Evolutionary conservation across 2,113 vertebrate genomes (phyloP).

Genomic region (Ceyx melanurus): DNA sequence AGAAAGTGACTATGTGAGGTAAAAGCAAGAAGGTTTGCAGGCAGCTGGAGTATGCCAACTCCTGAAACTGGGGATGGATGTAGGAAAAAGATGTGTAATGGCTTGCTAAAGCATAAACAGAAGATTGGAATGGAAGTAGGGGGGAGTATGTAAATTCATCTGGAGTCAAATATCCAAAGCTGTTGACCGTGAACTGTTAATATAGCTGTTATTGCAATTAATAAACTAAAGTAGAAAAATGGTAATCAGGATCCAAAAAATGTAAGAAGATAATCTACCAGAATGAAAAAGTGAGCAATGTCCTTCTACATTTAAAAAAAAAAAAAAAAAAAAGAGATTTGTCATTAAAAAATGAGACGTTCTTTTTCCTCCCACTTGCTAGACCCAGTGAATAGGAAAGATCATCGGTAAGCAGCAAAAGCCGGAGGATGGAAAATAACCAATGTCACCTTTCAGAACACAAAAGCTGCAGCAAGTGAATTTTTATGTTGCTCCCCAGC

Average conservation of each 20-base stretch:
- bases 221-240: background rate
- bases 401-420: conserved; percentile 11
- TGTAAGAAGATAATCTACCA: background rate
- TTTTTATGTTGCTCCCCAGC: conserved; percentile 56
- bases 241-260: background rate
- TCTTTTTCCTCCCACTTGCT: background rate
- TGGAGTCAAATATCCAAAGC: background rate
- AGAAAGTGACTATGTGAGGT: accelerated
- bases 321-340: background rate
- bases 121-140: background rate
- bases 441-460: conserved; percentile 38
- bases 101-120: background rate
- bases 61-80: background rate
- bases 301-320: background rate
- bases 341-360: background rate
- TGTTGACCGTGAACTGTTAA: background rate
- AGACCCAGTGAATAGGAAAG: background rate
- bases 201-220: background rate
- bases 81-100: background rate
- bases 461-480: conserved; percentile 40
- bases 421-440: background rate
- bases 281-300: background rate
- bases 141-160: accelerated
- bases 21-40: background rate
- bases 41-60: background rate